phyloP scores from a whole-genome alignment of 2,797 vertebrate genomes.

The Hemitrygon akajei region DNA sequence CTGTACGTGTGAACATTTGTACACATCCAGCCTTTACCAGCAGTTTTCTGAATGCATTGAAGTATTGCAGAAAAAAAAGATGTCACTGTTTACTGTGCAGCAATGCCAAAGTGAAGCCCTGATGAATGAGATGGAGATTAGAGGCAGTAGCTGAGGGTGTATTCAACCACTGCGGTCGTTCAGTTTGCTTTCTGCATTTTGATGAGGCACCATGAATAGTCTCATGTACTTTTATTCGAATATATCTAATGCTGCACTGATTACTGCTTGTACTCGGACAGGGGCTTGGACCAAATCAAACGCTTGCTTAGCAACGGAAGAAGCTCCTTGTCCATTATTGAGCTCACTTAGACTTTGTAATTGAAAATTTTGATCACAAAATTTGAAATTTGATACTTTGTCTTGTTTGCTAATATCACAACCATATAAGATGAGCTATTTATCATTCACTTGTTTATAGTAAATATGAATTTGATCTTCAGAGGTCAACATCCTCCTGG shows the following conservation, averaged over 20 bases:
- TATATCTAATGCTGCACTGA: constrained; percentile 61
- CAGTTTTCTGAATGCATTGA: constrained; percentile 49
- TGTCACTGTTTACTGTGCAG: constrained; percentile 74
- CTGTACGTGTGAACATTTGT: not conserved
- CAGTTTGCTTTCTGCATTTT: constrained; percentile 73
- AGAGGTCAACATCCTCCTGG: not conserved
- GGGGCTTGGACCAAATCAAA: constrained; percentile 60
- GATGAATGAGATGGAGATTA: constrained; percentile 83
- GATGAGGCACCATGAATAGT: constrained; percentile 77
- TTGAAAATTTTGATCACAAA: constrained; percentile 33
- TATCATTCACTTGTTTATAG: not conserved
- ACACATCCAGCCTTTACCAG: not conserved
- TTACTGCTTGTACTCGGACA: constrained; percentile 60
- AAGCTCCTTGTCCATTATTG: constrained; percentile 49
- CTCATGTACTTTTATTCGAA: constrained; percentile 67
- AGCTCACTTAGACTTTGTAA: constrained; percentile 49
- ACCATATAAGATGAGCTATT: not conserved
- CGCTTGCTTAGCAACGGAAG: constrained; percentile 56
- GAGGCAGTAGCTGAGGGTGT: constrained; percentile 73
- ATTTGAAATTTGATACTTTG: not conserved
- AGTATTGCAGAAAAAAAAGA: constrained; percentile 50
- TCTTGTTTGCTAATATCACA: not conserved
- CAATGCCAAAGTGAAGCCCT: constrained; percentile 68
- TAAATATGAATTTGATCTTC: not conserved
- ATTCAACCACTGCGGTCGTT: constrained; percentile 72